These are phyloP conservation scores for Caenorhabditis sp. DNA, from an alignment of 2,888 invertebrate species.

Conservation along the genomic window DNA sequence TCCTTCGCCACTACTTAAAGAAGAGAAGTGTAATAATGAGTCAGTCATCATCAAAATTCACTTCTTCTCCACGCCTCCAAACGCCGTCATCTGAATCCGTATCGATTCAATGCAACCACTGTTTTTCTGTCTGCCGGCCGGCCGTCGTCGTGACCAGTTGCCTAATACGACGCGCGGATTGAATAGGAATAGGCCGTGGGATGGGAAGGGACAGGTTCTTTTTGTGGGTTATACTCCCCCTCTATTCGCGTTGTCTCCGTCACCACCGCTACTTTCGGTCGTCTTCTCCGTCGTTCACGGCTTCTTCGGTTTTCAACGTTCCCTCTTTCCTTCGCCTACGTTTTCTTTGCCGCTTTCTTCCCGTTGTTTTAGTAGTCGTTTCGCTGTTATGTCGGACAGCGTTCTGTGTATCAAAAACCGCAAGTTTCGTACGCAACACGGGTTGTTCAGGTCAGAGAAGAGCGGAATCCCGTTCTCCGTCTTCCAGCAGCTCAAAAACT, in stretches of 20 bases:
- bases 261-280: conserved; percentile 25
- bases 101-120: conserved; percentile 36
- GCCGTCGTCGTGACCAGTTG: conserved; percentile 50
- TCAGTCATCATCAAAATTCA: conserved; percentile 39
- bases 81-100: conserved; percentile 35
- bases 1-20: conserved; percentile 45
- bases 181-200: not conserved
- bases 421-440: too few relatives aligned
- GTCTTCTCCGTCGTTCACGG: not conserved
- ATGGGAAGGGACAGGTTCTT: conserved; percentile 48
- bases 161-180: conserved; percentile 45
- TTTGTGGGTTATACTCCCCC: conserved; percentile 43
- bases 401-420: too few relatives aligned
- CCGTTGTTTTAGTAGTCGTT: too few relatives aligned
- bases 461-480: too few relatives aligned
- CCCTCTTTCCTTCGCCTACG: not conserved
- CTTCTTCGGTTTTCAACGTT: conserved; percentile 11
- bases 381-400: too few relatives aligned
- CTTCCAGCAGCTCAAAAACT: too few relatives aligned
- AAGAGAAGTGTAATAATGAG: conserved; percentile 54
- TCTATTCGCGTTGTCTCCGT: not conserved
- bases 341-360: too few relatives aligned
- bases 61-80: not conserved
- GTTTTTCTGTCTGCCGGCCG: not conserved
- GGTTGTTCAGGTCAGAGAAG: too few relatives aligned